A percentile compares a stretch with the other conserved stretches of the same genome.
phyloP scores from a whole-genome alignment of 2,113 vertebrate species.

The Okapia johnstoni region DNA sequence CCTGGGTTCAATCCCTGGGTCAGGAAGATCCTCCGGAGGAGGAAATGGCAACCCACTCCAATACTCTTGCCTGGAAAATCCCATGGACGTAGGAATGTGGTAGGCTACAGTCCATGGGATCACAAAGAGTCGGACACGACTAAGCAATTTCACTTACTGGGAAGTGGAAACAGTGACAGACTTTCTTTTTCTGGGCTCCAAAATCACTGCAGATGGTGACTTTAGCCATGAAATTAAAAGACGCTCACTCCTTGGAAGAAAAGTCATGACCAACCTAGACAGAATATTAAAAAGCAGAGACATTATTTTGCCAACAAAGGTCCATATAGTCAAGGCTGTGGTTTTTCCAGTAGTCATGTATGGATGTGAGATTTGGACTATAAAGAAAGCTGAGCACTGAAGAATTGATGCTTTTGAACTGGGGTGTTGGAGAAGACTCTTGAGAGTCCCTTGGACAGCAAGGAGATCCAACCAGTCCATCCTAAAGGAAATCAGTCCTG shows the following conservation, averaged over 20 bases:
- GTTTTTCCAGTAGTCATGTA: neutral
- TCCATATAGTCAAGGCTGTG: neutral
- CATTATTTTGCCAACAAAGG: neutral
- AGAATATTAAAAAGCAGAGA: neutral
- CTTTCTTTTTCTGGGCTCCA: neutral
- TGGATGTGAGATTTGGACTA: neutral
- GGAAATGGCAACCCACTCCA: neutral
- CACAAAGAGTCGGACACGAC: neutral
- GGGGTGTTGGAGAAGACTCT: neutral
- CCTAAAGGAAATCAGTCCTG: neutral
- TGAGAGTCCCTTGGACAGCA: neutral
- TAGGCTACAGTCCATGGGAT: neutral
- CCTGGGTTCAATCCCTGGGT: neutral
- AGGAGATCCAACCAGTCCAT: neutral
- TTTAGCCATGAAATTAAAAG: neutral
- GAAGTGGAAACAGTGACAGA: neutral
- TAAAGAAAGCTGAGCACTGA: neutral
- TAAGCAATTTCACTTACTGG: neutral
- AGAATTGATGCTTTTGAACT: neutral
- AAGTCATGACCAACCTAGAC: neutral
- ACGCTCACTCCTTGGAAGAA: neutral
- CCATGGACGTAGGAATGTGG: neutral
- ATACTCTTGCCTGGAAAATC: neutral
- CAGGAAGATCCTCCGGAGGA: neutral
- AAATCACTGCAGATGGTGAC: neutral